Conservation (phyloP, 2,797 vertebrate species). For the Rhinophrynus dorsalis region DNA sequence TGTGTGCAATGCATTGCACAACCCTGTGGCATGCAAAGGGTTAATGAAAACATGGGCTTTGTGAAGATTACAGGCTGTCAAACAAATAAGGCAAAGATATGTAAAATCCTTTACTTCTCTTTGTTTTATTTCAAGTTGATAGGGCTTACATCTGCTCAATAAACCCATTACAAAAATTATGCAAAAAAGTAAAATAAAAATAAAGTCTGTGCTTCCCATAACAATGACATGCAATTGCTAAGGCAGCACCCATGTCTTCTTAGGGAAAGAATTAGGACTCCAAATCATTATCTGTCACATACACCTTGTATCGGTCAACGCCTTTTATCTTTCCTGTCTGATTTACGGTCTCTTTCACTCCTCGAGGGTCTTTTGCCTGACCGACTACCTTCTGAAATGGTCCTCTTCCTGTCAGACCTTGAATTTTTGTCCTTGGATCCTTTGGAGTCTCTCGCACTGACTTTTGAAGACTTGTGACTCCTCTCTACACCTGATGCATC, state of each 20-base stretch:
- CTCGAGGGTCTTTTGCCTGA: conserved; percentile 85
- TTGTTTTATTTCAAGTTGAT: conserved; percentile 73
- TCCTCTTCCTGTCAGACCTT: conserved; percentile 80
- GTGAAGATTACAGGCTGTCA: conserved; percentile 28
- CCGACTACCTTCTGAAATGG: conserved; percentile 79
- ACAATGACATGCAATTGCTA: conserved; percentile 77
- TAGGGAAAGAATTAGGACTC: conserved; percentile 67
- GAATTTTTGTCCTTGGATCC: conserved; percentile 82
- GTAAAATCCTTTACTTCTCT: conserved; percentile 68
- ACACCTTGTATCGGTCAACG: conserved; percentile 79
- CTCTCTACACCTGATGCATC: conserved; percentile 76
- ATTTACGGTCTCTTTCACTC: conserved; percentile 91
- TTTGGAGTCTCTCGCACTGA: conserved; percentile 81
- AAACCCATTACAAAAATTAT: conserved; percentile 77
- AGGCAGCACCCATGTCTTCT: conserved; percentile 76
- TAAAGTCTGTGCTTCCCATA: conserved; percentile 73
- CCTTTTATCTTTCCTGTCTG: conserved; percentile 96
- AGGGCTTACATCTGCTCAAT: conserved; percentile 75
- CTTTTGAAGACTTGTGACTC: conserved; percentile 81
- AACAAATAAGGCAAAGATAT: conserved; percentile 73
- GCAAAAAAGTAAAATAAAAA: conserved; percentile 74
- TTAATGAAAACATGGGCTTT: not conserved
- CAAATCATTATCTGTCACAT: conserved; percentile 38
- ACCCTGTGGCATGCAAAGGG: not conserved
- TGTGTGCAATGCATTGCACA: too few species aligned